Evolutionary conservation across 2,888 invertebrate genomes (phyloP), one percentile per base, ranked within the genome.

Genomic region (Nemotelus pantherinus): DNA sequence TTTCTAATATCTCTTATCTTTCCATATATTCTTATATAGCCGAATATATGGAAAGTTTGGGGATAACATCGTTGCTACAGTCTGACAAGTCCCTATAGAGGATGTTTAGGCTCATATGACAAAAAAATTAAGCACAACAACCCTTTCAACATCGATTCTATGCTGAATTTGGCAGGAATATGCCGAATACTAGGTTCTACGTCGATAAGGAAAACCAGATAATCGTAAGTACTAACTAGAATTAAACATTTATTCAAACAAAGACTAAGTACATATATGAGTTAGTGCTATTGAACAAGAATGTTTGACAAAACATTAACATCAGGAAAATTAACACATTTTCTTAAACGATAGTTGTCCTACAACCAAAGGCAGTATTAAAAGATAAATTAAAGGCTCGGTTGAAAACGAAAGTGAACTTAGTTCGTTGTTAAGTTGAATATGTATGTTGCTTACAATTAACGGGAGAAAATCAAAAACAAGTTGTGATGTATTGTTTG

Each of bases 201-300:
- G 1, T 25, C 25, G 0, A 25, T 25, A 25, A 25, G 25, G 25
- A 25, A 25, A 25, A 25, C 25, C 25, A 25, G 25, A 25, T 25
- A 25, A 25, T 25, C 25, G 25, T 25, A 25, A 25, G 25, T 25
- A 25, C 25, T 25, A 25, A 25, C 25, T 25, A 25, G 25, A 25
- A 25, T 25, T 25, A n/a, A 63, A 63, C 63, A 53, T 70, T 70
- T 55, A 53, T 39, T 55, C 70, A 55, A 70, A 70, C 53, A 70
- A 60, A 70, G 45, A 47, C 44, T 43, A 47, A 47, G 45, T 47
- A 65, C 47, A 47, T 65, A 39, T 47, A 65, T 25, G 25, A 25
- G 25, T 25, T 47, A 43, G 9, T 47, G 47, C 47, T 65, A 65
- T 45, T 65, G n/a, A 47, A 63, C 43, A 63, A 63, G 47, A 45